Percentiles rank a stretch among this genome's conserved stretches.
Conservation (phyloP, 2,113 vertebrate genomes). For the Cettia cetti region DNA sequence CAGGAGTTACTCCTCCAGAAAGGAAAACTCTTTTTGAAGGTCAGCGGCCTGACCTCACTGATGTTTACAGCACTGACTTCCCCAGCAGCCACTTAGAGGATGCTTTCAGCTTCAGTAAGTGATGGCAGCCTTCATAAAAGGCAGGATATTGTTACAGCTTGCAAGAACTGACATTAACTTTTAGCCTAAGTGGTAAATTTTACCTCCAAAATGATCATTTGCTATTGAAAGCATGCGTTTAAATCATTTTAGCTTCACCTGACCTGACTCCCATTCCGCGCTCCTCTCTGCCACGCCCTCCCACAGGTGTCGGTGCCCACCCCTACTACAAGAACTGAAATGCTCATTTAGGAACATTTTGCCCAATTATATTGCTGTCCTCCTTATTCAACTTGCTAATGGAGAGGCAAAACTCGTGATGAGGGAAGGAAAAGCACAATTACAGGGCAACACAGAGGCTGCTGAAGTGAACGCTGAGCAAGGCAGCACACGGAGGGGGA, state of each 20-base stretch:
- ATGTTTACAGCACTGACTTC: neutral
- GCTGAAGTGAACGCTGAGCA: neutral
- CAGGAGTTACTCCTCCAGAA: neutral
- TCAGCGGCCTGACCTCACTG: neutral
- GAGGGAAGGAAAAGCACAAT: neutral
- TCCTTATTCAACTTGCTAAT: neutral
- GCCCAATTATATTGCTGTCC: neutral
- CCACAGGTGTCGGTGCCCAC: neutral
- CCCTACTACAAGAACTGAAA: neutral
- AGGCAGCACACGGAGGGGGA: neutral
- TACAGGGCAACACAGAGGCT: fast-evolving
- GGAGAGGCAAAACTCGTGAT: neutral
- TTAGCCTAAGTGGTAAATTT: neutral
- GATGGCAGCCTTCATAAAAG: neutral
- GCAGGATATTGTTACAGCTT: neutral
- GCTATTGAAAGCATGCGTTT: neutral
- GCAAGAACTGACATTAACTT: slow-evolving; percentile 11
- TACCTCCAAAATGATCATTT: neutral
- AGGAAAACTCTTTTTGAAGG: neutral
- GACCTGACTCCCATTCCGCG: neutral
- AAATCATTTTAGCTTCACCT: neutral
- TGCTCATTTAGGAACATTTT: neutral
- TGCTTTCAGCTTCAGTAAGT: neutral
- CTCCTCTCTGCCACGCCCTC: neutral
- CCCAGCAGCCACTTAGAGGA: neutral